Percentiles rank a stretch among this genome's conserved stretches.
These are phyloP conservation scores for Thera britannica DNA, from an alignment of 2,888 invertebrate genomes.

Conservation along the genomic window DNA sequence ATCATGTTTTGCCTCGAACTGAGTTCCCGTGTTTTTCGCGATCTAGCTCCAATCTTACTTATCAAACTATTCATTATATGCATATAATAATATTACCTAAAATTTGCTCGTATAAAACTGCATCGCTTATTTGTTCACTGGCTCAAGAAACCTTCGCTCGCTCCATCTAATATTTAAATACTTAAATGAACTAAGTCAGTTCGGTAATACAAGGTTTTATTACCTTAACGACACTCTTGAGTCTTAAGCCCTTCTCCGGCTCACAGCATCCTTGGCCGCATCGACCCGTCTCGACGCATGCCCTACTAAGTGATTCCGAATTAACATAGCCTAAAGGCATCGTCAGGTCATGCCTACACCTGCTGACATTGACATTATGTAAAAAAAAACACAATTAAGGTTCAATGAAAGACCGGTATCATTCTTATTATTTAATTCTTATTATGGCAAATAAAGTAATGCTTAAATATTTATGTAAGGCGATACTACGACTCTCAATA, in stretches of 20 bases:
- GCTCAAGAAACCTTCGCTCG: not conserved
- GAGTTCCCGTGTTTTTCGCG: no score
- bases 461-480: not conserved
- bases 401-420: slow-evolving; percentile 11
- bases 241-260: slow-evolving; percentile 15
- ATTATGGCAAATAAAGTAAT: not conserved
- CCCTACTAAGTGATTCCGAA: slow-evolving; percentile 35
- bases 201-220: slow-evolving; percentile 2
- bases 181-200: no score
- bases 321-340: slow-evolving; percentile 41
- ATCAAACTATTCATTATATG: no score
- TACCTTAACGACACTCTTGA: not conserved
- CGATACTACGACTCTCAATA: no score
- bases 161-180: no score
- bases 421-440: slow-evolving; percentile 12
- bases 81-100: no score
- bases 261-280: slow-evolving; percentile 40
- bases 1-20: no score
- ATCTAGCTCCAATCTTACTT: no score
- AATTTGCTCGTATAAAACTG: no score
- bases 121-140: not conserved
- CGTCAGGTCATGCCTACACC: slow-evolving; percentile 26
- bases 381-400: slow-evolving; percentile 18
- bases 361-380: slow-evolving; percentile 32
- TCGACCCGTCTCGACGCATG: slow-evolving; percentile 36